Conservation (phyloP, 2,888 invertebrate species). For the Tuberolachnus salignus region DNA sequence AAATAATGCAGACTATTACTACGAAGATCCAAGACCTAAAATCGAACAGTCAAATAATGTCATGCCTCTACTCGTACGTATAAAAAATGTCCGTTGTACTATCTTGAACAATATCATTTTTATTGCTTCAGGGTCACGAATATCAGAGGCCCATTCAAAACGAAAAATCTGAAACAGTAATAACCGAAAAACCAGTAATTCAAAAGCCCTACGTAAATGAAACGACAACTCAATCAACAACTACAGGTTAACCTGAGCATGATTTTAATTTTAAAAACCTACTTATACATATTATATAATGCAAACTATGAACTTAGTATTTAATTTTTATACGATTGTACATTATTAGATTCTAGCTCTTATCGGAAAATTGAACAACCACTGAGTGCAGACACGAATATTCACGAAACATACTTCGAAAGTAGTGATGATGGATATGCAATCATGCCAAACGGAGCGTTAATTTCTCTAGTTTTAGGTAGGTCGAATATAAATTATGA, state of each 20-base stretch:
- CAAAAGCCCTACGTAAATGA: conserved; percentile 22
- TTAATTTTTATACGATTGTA: neutral
- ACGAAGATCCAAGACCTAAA: conserved; percentile 46
- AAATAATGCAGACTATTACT: conserved; percentile 50
- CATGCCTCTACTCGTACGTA: conserved; percentile 29
- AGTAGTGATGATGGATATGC: conserved; percentile 59
- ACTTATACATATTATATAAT: no score
- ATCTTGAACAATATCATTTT: neutral
- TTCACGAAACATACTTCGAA: conserved; percentile 58
- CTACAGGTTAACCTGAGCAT: conserved; percentile 20
- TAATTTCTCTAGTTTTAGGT: conserved; percentile 79
- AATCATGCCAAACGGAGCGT: conserved; percentile 76
- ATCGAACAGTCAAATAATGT: conserved; percentile 34
- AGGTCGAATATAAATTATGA: conserved; percentile 59
- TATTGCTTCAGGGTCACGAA: conserved; percentile 9
- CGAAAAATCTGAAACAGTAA: conserved; percentile 28
- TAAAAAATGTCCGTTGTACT: neutral
- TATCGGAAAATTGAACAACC: conserved; percentile 59
- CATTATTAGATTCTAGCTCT: conserved; percentile 28
- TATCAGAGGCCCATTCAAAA: conserved; percentile 38
- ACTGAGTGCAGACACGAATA: conserved; percentile 57
- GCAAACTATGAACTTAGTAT: neutral
- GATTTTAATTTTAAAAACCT: conserved; percentile 8
- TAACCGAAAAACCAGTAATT: conserved; percentile 25
- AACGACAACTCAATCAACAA: conserved; percentile 27